A percentile compares a stretch with the other conserved stretches of the same genome.
These are phyloP conservation scores for Silvanus unidentatus DNA, from an alignment of 2,888 invertebrate genomes.

Conservation along the genomic window DNA sequence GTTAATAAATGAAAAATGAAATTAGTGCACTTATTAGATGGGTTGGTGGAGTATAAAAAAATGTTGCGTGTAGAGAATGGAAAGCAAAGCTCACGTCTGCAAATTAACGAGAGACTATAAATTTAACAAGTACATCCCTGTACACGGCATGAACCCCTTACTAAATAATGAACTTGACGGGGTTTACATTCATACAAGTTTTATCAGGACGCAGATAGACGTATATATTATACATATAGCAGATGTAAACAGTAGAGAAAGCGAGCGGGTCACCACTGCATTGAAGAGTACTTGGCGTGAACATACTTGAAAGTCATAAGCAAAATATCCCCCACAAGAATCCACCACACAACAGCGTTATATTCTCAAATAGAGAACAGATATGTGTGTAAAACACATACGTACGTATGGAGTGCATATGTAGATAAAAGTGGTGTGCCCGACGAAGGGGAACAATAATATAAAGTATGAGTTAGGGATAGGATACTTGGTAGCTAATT, in stretches of 20 bases:
- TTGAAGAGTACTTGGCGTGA: slow-evolving; percentile 29
- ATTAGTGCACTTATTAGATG: too few relatives aligned
- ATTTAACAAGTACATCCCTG: slow-evolving; percentile 28
- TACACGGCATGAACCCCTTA: slow-evolving; percentile 10
- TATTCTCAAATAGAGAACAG: too few relatives aligned
- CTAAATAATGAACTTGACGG: slow-evolving; percentile 39
- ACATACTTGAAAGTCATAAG: slow-evolving; percentile 33
- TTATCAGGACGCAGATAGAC: slow-evolving; percentile 43
- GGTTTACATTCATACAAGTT: slow-evolving; percentile 42
- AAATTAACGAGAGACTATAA: slow-evolving; percentile 36
- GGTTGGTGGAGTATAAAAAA: too few relatives aligned
- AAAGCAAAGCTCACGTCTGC: slow-evolving; percentile 24
- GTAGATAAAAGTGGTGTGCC: not conserved
- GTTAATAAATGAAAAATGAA: too few relatives aligned
- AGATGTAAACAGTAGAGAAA: slow-evolving; percentile 36
- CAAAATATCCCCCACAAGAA: slow-evolving; percentile 26
- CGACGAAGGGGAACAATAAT: not conserved
- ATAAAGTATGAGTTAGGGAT: not conserved
- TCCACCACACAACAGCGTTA: not conserved
- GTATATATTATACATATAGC: slow-evolving; percentile 43
- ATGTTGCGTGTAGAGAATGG: too few relatives aligned
- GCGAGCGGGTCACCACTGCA: slow-evolving; percentile 31
- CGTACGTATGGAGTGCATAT: not conserved
- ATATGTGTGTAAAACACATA: not conserved
- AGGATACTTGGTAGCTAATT: slow-evolving; percentile 14